Evolutionary conservation across 2,797 vertebrate genomes (phyloP), one percentile per base, ranked within the genome.

Genomic region (Parauchenoglanis punctatus): DNA sequence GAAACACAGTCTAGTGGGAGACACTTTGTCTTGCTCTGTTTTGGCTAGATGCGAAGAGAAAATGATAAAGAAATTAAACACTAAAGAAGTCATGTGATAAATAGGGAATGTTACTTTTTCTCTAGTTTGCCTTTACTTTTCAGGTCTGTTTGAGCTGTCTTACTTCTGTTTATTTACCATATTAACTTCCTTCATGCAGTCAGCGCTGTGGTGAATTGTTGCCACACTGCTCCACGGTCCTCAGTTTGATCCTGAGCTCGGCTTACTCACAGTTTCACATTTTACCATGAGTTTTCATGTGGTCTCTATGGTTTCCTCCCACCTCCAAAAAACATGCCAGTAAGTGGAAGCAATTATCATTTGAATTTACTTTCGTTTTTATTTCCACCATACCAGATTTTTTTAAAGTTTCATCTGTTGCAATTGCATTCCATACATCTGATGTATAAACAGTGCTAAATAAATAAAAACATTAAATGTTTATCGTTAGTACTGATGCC

Each of bases 1-100:
- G 18, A 28, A 49, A 67, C 25, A 28, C 8, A 28, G 25, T 15
- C 58, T 15, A 52, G n/a, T 35, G 46, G 63, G 61, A 83, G n/a
- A 52, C n/a, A 35, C 4, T 52, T 52, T 52, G 15, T 83, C 81
- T 83, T 83, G 63, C 12, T 54, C 25, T 81, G 59, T 65, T 81
- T 82, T 49, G 81, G n/a, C 44, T 83, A 83, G 65, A 23, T 2
- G 2, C 13, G 18, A 83, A 31, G 81, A 83, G 35, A 63, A 81
- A 61, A 81, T 63, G 23, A 81, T 44, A 61, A 63, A 10, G 35
- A 46, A 63, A 63, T 44, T 63, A 81, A 81, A 81, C 78, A 81
- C 20, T 25, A 11, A 25, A 80, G 28, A 54, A 54, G 13, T 35
- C 31, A 40, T 18, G 4, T 25, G 56, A 61, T 44, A 44, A 81